Base-by-base conservation (phyloP, 2,113 vertebrate genomes). In the Ptilorrhoa leucosticta region DNA sequence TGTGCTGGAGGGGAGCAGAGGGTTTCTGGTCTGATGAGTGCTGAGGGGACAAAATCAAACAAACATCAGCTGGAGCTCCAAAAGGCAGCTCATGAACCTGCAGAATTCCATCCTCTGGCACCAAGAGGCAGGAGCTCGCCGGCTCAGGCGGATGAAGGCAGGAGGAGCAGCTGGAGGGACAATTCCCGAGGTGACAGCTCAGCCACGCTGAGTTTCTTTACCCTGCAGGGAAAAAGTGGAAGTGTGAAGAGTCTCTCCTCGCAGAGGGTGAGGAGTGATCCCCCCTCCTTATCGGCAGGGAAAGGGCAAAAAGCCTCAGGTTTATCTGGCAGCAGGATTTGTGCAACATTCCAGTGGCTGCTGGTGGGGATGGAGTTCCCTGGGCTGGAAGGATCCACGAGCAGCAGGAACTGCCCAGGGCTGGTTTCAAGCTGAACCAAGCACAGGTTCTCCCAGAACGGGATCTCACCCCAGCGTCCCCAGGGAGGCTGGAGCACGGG, bases 151-250 rank as follows among this genome's bases (percentile, higher is more conserved):
- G 47, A 5, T 1, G 2, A 19, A 48, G 42, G 71, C 51, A 78
- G 60, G 40, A 35, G 57, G 11, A 51, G 20, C 1, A 27, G 2
- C 40, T 9, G 48, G 31, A 83, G 53, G 72, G 82, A 81, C 11
- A 26, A 6, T 14, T 33, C 42, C 33, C 1, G 6, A 4, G 73
- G 65, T 61, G 82, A 18, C 13, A 90, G 81, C n/a, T n/a, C 8
- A 8, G 69, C 56, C 30, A 6, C 0, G 0, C 39, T 35, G 33
- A 11, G 57, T 5, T 39, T 37, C 0, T 68, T 68, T 3, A 63
- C 15, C 42, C 56, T 22, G 4, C 2, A 2, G 30, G 26, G 22
- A 2, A 16, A 14, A 77, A 61, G 40, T 19, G 54, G 53, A 33
- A 80, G 53, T 15, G 58, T 40, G 45, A 42, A 35, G 60, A 69